Evolutionary conservation across 2,888 invertebrate species (phyloP).

Genomic region (Troglohyphantes excavatus): DNA sequence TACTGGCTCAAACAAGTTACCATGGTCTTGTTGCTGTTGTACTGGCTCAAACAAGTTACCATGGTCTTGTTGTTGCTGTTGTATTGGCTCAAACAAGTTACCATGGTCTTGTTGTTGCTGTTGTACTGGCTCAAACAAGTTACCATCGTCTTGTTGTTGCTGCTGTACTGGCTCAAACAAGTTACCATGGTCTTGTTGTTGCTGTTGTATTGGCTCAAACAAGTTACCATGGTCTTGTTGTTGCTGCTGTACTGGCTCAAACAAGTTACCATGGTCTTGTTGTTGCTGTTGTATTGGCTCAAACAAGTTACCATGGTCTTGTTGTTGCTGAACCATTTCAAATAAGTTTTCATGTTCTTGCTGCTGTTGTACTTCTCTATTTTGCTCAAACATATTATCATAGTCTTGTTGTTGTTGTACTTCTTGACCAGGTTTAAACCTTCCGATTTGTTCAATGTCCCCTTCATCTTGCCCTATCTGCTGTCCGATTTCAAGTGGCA

Average conservation of each 20-base stretch:
- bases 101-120: not conserved
- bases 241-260: too few species aligned
- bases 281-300: not conserved
- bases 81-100: not conserved
- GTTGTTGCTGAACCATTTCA: too few species aligned
- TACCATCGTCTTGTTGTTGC: slow-evolving; percentile 11
- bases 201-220: too few species aligned
- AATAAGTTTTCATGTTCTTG: not conserved
- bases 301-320: slow-evolving; percentile 28
- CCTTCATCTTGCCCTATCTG: not conserved
- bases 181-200: not conserved
- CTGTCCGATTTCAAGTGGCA: not conserved
- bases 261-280: not conserved
- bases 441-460: not conserved
- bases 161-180: not conserved
- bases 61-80: too few species aligned
- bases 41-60: too few species aligned
- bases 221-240: too few species aligned
- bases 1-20: too few species aligned
- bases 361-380: not conserved
- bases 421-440: not conserved
- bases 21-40: too few species aligned
- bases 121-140: slow-evolving; percentile 2
- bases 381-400: slow-evolving; percentile 2
- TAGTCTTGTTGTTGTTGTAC: slow-evolving; percentile 13